These are phyloP conservation scores for Tuberolachnus salignus DNA, from an alignment of 2,888 invertebrate species.

Conservation along the genomic window DNA sequence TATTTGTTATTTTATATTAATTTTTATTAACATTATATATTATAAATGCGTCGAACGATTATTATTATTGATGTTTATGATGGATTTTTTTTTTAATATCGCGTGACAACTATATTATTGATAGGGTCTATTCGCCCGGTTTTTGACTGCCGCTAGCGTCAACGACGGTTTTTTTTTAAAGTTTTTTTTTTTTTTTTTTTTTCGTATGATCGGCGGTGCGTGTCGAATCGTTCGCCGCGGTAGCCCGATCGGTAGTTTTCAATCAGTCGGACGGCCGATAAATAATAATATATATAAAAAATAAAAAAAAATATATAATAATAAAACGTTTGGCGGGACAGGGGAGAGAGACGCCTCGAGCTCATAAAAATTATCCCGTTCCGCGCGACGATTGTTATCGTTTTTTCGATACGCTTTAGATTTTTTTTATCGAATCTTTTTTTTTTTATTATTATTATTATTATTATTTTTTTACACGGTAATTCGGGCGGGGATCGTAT, in stretches of 20 bases:
- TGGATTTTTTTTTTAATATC: too few species aligned
- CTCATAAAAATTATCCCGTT: constrained; percentile 41
- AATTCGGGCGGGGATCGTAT: background rate
- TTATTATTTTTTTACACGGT: too few species aligned
- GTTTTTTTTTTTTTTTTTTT: constrained; percentile 39
- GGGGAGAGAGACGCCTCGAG: background rate
- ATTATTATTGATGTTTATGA: background rate
- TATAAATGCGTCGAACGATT: constrained; percentile 6
- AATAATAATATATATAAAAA: constrained; percentile 13
- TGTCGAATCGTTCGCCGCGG: constrained; percentile 19
- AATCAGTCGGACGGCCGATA: background rate
- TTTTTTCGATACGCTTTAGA: constrained; percentile 11
- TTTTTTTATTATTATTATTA: too few species aligned
- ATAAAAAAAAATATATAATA: background rate
- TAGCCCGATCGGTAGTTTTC: constrained; percentile 15
- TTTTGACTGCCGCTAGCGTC: background rate
- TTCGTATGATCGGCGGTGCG: constrained; percentile 39
- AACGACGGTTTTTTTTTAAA: constrained; percentile 9
- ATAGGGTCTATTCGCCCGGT: background rate
- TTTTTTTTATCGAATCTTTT: constrained; percentile 8
- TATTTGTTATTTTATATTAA: background rate
- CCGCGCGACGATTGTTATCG: constrained; percentile 26
- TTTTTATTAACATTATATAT: background rate
- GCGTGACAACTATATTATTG: background rate
- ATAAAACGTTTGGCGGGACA: background rate